Evolutionary conservation across 2,888 invertebrate genomes (phyloP).

Genomic region (Oscheius onirici): DNA sequence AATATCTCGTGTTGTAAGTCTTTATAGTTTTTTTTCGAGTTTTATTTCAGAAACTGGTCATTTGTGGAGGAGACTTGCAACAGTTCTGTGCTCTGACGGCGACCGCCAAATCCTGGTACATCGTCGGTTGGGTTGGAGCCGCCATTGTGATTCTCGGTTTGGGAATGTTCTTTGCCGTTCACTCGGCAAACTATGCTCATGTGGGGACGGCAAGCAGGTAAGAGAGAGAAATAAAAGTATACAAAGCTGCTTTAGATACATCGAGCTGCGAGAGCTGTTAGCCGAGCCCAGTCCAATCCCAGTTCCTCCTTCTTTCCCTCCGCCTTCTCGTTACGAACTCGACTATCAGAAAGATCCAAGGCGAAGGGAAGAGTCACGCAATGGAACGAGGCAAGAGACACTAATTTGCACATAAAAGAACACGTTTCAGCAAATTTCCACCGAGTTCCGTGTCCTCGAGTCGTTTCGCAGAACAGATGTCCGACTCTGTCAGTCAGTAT

Average conservation of each 20-base stretch:
- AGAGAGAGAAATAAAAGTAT: no score
- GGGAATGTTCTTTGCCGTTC: slow-evolving; percentile 90
- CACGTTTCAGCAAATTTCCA: slow-evolving; percentile 10
- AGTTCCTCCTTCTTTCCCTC: slow-evolving; percentile 24
- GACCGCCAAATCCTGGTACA: slow-evolving; percentile 64
- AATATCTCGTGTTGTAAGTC: slow-evolving; percentile 51
- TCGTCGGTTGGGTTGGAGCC: slow-evolving; percentile 54
- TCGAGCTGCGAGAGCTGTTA: slow-evolving; percentile 46
- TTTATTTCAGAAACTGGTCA: slow-evolving; percentile 54
- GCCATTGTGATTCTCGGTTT: slow-evolving; percentile 61
- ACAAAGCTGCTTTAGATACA: slow-evolving; percentile 44
- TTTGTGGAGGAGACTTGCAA: slow-evolving; percentile 69
- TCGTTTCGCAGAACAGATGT: slow-evolving; percentile 51
- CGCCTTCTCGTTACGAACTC: slow-evolving; percentile 24
- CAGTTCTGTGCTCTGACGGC: slow-evolving; percentile 69
- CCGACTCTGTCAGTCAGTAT: slow-evolving; percentile 55
- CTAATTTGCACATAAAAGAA: background rate
- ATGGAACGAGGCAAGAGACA: background rate
- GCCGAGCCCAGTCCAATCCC: slow-evolving; percentile 33
- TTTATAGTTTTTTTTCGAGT: background rate
- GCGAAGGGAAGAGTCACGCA: slow-evolving; percentile 6
- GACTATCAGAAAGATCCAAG: slow-evolving; percentile 6
- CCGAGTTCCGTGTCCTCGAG: slow-evolving; percentile 38
- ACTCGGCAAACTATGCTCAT: slow-evolving; percentile 93
- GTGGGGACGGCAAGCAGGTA: slow-evolving; percentile 91